Percentiles rank a stretch among this genome's conserved stretches.
These are phyloP conservation scores for Anorthoa munda DNA, from an alignment of 2,888 invertebrate genomes.

Conservation along the genomic window DNA sequence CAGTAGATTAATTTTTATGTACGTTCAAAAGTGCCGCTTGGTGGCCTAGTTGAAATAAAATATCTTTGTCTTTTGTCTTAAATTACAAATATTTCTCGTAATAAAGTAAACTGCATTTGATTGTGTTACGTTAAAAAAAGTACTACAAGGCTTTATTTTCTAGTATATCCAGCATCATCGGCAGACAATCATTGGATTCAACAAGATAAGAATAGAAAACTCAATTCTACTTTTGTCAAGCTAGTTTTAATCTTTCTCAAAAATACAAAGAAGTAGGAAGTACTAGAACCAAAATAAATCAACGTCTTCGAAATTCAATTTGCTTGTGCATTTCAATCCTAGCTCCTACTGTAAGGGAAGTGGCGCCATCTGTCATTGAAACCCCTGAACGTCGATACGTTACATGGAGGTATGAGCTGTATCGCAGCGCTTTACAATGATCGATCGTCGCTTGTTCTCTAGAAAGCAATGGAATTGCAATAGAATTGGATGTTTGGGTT, in stretches of 20 bases:
- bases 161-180: too few relatives aligned
- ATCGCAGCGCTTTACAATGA: constrained; percentile 51
- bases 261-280: constrained; percentile 1
- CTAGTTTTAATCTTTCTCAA: background rate
- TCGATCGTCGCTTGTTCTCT: constrained; percentile 34
- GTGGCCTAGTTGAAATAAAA: too few relatives aligned
- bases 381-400: constrained; percentile 55
- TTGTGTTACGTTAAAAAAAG: too few relatives aligned
- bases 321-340: constrained; percentile 54
- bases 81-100: too few relatives aligned
- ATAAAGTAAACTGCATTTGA: too few relatives aligned
- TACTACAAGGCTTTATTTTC: too few relatives aligned
- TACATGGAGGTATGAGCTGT: constrained; percentile 50
- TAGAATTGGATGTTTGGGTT: constrained; percentile 1
- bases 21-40: too few relatives aligned
- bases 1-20: too few relatives aligned
- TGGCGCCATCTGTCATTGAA: constrained; percentile 56
- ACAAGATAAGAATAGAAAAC: background rate
- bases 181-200: too few relatives aligned
- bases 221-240: too few relatives aligned
- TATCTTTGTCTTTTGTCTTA: too few relatives aligned
- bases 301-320: constrained; percentile 41
- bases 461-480: constrained; percentile 21
- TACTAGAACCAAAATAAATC: constrained; percentile 23
- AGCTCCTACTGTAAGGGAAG: constrained; percentile 2